Conservation (phyloP, 2,888 invertebrate genomes). For the Hirtodrosophila histrioides region DNA sequence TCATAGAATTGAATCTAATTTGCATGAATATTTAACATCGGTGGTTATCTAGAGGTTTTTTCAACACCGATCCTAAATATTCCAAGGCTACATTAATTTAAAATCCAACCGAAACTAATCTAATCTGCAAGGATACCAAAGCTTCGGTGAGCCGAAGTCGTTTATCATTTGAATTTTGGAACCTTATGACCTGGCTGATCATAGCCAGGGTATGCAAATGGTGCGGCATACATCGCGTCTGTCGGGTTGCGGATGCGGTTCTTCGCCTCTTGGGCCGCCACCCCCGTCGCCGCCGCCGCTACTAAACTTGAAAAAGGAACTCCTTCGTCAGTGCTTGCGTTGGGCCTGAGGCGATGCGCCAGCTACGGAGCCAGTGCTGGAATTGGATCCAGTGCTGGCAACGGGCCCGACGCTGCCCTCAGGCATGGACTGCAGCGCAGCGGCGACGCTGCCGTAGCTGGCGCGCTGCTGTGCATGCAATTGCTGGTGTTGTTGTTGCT, state of each 20-base stretch:
- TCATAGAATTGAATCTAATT: no score
- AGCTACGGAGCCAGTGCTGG: constrained; percentile 52
- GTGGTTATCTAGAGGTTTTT: neutral
- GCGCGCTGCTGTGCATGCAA: constrained; percentile 64
- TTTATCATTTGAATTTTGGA: neutral
- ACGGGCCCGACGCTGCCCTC: constrained; percentile 42
- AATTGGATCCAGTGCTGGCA: constrained; percentile 41
- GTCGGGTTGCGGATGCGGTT: constrained; percentile 69
- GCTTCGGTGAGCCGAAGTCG: constrained; percentile 7
- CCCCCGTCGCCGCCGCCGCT: constrained; percentile 53
- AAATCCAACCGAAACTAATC: neutral
- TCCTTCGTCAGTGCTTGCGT: constrained; percentile 84
- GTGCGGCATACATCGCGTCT: constrained; percentile 81
- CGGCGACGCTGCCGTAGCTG: constrained; percentile 74
- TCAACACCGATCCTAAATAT: neutral
- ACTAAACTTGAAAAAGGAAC: constrained; percentile 82
- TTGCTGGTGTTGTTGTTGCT: constrained; percentile 28
- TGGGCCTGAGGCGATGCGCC: constrained; percentile 71
- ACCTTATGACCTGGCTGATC: constrained; percentile 22
- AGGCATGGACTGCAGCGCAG: constrained; percentile 66
- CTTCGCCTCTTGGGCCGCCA: constrained; percentile 73
- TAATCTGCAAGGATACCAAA: constrained; percentile 14
- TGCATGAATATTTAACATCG: no score
- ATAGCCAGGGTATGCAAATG: constrained; percentile 84
- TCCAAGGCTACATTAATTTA: neutral